Percentiles rank a stretch among this genome's conserved stretches.
phyloP scores from a whole-genome alignment of 2,797 vertebrate species.

The Corythornis leucogaster region DNA sequence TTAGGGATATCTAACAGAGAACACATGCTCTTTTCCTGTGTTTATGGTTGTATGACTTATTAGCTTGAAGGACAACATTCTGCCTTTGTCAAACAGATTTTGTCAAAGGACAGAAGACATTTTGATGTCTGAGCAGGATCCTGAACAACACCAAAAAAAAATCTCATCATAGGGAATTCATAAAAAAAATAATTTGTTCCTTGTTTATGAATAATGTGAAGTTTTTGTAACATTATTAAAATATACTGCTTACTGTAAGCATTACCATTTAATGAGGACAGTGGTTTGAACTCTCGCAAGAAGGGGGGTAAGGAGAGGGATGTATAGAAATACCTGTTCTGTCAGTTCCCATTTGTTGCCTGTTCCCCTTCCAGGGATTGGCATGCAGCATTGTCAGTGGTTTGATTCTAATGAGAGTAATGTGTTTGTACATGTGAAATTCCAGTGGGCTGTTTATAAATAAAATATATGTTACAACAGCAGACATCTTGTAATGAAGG shows the following conservation, averaged over 20 bases:
- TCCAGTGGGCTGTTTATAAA: slow-evolving; percentile 26
- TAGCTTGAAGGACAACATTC: slow-evolving; percentile 36
- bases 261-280: neutral
- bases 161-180: neutral
- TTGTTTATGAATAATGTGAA: neutral
- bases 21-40: neutral
- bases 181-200: neutral
- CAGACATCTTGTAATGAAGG: neutral
- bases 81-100: neutral
- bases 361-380: neutral
- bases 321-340: neutral
- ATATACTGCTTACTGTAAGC: neutral
- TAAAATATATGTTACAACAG: neutral
- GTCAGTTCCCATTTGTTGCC: neutral
- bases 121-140: neutral
- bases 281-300: neutral
- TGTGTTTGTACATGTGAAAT: neutral
- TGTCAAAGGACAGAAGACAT: neutral
- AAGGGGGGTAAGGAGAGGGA: neutral
- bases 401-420: slow-evolving; percentile 45
- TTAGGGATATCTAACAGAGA: slow-evolving; percentile 29
- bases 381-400: neutral
- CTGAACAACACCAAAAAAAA: neutral
- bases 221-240: slow-evolving; percentile 7
- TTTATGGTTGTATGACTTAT: neutral